A percentile compares a stretch with the other conserved stretches of the same genome.
These are phyloP conservation scores for Mallotus villosus DNA, from an alignment of 2,797 vertebrate genomes.

Conservation along the genomic window DNA sequence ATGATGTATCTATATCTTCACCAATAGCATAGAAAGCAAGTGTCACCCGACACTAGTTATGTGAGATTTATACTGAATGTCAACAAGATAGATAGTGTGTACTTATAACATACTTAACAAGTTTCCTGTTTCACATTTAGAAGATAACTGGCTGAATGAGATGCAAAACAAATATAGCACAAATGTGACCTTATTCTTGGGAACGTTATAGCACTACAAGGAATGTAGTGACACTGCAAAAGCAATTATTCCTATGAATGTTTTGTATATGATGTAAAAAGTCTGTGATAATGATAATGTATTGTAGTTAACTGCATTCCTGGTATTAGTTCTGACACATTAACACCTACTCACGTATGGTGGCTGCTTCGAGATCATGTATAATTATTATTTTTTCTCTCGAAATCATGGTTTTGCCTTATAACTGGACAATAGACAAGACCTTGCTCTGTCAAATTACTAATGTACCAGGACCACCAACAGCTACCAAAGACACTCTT, in stretches of 20 bases:
- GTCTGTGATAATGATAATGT: slow-evolving; percentile 61
- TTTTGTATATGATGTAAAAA: slow-evolving; percentile 83
- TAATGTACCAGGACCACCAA: slow-evolving; percentile 16
- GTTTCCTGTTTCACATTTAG: slow-evolving; percentile 44
- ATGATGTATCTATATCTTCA: slow-evolving; percentile 19
- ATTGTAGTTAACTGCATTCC: slow-evolving; percentile 53
- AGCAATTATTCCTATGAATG: slow-evolving; percentile 73
- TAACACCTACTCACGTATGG: slow-evolving; percentile 15
- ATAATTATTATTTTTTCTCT: slow-evolving; percentile 18
- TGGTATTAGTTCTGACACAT: slow-evolving; percentile 18
- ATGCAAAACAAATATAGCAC: slow-evolving; percentile 61
- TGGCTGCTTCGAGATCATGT: slow-evolving; percentile 28
- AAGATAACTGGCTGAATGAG: slow-evolving; percentile 40
- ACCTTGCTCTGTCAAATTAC: slow-evolving; percentile 26
- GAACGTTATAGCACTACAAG: slow-evolving; percentile 67
- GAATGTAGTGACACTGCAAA: slow-evolving; percentile 66
- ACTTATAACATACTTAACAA: slow-evolving; percentile 60
- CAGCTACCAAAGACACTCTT: slow-evolving; percentile 62
- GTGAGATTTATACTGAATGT: slow-evolving; percentile 50
- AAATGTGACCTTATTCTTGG: slow-evolving; percentile 53
- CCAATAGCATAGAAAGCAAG: not conserved
- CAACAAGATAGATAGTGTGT: slow-evolving; percentile 57
- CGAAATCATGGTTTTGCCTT: slow-evolving; percentile 22
- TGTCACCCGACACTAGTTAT: slow-evolving; percentile 36
- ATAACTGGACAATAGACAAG: not conserved